Base-by-base conservation (phyloP, 2,113 vertebrate species). In the Otus sunia region DNA sequence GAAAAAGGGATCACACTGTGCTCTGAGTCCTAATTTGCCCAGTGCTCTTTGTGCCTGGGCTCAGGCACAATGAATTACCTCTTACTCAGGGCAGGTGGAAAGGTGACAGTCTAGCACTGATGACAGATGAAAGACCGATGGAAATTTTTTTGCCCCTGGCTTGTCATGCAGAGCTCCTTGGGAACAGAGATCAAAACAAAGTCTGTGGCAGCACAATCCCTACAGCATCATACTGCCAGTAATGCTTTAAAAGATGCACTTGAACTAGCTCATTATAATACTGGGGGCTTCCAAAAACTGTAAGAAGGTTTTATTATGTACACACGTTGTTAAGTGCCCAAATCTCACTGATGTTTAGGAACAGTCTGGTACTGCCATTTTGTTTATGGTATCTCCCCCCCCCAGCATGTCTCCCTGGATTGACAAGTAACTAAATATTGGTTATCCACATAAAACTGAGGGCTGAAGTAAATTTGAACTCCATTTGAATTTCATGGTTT, bases 371-470 rank as follows among this genome's bases (percentile, higher is more conserved):
- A 36, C 14, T 10, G 10, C 7, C 12, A 27, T 84, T 72, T 45
- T 26, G 34, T 22, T 69, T 30, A 45, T 6, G 15, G 22, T 17
- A 30, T 19, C 21, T 72, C 11, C 29, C 60, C 53, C 39, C 39
- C n/a, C 15, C 5, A 0, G 0, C 29, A 11, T 6, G 0, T 20
- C 62, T 62, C 39, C 55, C 26, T 21, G 11, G n/a, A 43, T 5
- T 53, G 53, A 78, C 12, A 36, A 32, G 26, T 36, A 60, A 71
- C 15, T 72, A 30, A 39, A 41, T 66, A 53, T 2, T 8, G 15
- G 17, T 53, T 25, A 37, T 10, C 55, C 49, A 19, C 27, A 9
- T 30, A 49, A 62, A 84, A 74, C 39, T 21, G 26, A 67, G 60
- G 45, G 17, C 37, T 45, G 52, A 59, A 60, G 19, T 25, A 67